Percentiles rank a stretch among this genome's conserved stretches.
These are phyloP conservation scores for Melanargia galathea DNA, from an alignment of 2,888 invertebrate genomes.

Conservation along the genomic window DNA sequence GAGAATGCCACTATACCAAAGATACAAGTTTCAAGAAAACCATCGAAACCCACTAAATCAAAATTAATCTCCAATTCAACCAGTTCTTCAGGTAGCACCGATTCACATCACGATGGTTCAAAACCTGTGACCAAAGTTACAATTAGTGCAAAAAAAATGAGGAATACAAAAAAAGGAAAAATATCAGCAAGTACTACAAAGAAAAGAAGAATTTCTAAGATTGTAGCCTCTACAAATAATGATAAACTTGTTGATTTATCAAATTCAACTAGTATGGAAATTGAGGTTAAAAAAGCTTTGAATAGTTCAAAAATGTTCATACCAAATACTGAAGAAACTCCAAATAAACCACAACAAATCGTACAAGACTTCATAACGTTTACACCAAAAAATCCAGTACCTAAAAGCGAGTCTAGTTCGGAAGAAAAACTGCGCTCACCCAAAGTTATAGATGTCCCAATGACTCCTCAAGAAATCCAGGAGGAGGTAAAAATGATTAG, in stretches of 20 bases:
- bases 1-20: neutral
- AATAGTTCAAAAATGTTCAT: constrained; percentile 43
- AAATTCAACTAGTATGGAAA: neutral
- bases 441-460: constrained; percentile 43
- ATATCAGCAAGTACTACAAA: neutral
- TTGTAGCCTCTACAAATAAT: neutral
- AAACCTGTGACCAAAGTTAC: neutral
- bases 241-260: neutral
- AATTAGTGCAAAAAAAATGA: neutral
- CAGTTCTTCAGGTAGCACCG: neutral
- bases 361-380: constrained; percentile 14
- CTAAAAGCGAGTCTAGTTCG: constrained; percentile 67
- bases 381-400: constrained; percentile 57
- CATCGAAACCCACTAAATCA: neutral
- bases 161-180: neutral
- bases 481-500: constrained; percentile 65
- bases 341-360: neutral
- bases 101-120: neutral
- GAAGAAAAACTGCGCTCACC: constrained; percentile 68
- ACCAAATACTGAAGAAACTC: constrained; percentile 32
- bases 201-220: neutral
- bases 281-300: neutral
- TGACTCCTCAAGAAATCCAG: constrained; percentile 60
- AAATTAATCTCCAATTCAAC: neutral
- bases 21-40: neutral